Evolutionary conservation across 2,113 vertebrate species (phyloP).

Genomic region (Cnemophilus loriae): DNA sequence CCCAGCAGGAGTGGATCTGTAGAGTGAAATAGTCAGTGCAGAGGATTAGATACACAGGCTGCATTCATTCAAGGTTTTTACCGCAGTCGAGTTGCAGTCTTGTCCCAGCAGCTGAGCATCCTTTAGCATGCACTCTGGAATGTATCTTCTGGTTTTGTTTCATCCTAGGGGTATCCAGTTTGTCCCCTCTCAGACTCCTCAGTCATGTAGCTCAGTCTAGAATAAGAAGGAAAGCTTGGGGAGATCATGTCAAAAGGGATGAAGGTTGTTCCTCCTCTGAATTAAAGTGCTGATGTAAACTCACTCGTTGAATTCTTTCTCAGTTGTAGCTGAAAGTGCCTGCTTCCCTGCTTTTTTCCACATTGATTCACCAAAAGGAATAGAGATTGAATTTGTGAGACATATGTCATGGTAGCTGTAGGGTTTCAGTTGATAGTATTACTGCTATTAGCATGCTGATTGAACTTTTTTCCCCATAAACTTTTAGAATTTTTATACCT

Average conservation of each 20-base stretch:
- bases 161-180: neutral
- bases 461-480: neutral
- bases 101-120: neutral
- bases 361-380: neutral
- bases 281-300: neutral
- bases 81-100: neutral
- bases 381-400: neutral
- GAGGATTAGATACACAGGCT: neutral
- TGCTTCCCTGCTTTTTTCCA: neutral
- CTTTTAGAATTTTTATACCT: neutral
- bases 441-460: neutral
- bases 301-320: neutral
- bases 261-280: neutral
- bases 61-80: neutral
- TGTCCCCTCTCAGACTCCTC: neutral
- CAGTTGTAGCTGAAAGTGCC: neutral
- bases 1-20: neutral
- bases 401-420: neutral
- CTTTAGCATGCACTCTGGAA: neutral
- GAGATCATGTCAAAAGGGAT: neutral
- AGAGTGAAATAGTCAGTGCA: neutral
- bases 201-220: neutral
- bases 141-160: neutral
- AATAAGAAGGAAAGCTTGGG: neutral
- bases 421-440: neutral